Base-by-base conservation (phyloP, 2,888 invertebrate species). In the Hecatera dysodea region DNA sequence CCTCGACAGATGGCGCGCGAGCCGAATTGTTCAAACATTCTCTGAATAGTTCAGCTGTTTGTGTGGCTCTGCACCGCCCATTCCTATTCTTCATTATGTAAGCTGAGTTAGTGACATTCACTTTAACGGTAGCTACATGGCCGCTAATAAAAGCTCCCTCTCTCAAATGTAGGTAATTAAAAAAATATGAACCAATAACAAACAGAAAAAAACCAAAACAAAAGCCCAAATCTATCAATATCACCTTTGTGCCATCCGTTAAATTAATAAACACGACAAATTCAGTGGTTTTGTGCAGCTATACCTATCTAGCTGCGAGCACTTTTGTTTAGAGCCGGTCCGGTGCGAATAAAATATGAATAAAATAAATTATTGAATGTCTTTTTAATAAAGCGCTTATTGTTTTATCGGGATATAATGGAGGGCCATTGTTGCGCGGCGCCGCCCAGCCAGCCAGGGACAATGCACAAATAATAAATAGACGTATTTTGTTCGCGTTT, bases 361-460 rank as follows among this genome's bases (percentile, higher is more conserved):
- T 95, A 93, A 95, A 94, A 95, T 95, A 95, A 94, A 94, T 95
- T 93, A 93, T 90, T 93, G 94, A 95, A 95, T 94, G 94, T 95
- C 95, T 95, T 95, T 95, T 95, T 95, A 96, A 96, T 96, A 96
- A 94, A 94, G 93, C 89, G 90, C 89, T 90, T 92, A 95, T 96
- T 96, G 96, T 96, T 96, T 96, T 95, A 95, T 90, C 90, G 83
- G 88, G 75, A 95, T 94, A 95, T 94, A 95, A 95, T 94, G 92
- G 95, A 71, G 85, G 83, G 87, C 83, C 86, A 91, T 94, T 94
- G 95, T 94, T 87, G 71, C 71, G 79, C 78, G 89, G 90, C 91
- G 88, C 93, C 94, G 95, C 95, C 95, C 94, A 88, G 89, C 81
- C 81, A 91, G 90, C 85, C 86, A 81, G 85, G 87, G 90, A 91